Conservation (phyloP, 2,797 vertebrate genomes). For the Microctenopoma lineatum region DNA sequence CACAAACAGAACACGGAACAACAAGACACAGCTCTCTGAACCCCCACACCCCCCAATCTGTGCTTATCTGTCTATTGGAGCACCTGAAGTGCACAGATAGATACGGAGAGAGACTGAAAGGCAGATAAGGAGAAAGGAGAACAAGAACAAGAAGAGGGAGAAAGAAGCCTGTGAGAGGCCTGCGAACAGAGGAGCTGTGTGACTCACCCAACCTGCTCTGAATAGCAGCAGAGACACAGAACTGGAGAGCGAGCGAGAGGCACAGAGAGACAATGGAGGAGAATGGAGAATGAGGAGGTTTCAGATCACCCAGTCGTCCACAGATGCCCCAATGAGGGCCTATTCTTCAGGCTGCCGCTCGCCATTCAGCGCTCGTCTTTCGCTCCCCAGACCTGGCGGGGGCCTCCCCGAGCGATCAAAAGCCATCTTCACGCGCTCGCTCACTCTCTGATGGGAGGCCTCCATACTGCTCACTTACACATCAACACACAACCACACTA, state of each 20-base stretch:
- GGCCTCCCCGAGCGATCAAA: slow-evolving; percentile 46
- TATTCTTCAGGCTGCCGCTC: slow-evolving; percentile 60
- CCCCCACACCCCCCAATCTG: slow-evolving; percentile 38
- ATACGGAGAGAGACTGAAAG: slow-evolving; percentile 48
- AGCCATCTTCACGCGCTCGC: slow-evolving; percentile 55
- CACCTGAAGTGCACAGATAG: slow-evolving; percentile 62
- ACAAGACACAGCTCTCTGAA: slow-evolving; percentile 45
- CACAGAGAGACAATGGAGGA: slow-evolving; percentile 50
- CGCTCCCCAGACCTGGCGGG: slow-evolving; percentile 29
- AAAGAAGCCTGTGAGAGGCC: slow-evolving; percentile 26
- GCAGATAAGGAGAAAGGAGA: slow-evolving; percentile 44
- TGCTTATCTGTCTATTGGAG: slow-evolving; percentile 53
- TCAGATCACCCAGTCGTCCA: slow-evolving; percentile 62
- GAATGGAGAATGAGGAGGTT: slow-evolving; percentile 48
- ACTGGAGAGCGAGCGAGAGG: slow-evolving; percentile 38
- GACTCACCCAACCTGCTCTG: slow-evolving; percentile 62
- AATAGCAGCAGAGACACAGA: slow-evolving; percentile 65
- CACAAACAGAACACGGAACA: slow-evolving; percentile 53
- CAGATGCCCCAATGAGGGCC: slow-evolving; percentile 63
- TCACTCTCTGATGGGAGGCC: slow-evolving; percentile 19
- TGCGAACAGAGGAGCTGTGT: slow-evolving; percentile 55
- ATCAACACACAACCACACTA: slow-evolving; percentile 34
- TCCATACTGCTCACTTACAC: slow-evolving; percentile 39
- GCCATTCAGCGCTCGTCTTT: slow-evolving; percentile 67
- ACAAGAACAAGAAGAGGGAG: slow-evolving; percentile 34